A percentile compares a stretch with the other conserved stretches of the same genome.
Conservation (phyloP, 2,113 vertebrate genomes). For the Fulica atra region DNA sequence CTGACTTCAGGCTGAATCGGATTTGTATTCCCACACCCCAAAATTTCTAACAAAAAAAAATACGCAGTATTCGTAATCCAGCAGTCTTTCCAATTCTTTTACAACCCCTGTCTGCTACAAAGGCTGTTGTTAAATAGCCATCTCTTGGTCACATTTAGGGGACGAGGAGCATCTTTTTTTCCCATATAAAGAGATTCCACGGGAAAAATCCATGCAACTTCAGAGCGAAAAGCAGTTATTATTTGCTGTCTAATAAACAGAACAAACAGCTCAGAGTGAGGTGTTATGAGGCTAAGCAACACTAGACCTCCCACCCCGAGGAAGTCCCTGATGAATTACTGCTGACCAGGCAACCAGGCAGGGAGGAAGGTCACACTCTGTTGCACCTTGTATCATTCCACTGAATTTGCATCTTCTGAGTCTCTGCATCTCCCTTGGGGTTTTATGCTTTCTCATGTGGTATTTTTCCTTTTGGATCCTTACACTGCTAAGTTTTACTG, state of each 20-base stretch:
- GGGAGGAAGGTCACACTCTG: not conserved
- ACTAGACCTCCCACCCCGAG: rapidly evolving
- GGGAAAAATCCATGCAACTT: not conserved
- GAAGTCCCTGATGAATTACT: rapidly evolving
- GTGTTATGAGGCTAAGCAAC: not conserved
- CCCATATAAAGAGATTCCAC: not conserved
- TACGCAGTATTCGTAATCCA: not conserved
- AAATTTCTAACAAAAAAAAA: not conserved
- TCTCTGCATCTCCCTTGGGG: not conserved
- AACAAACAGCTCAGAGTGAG: not conserved
- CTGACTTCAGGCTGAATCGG: not conserved
- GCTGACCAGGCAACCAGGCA: not conserved
- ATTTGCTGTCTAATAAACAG: not conserved
- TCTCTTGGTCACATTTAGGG: not conserved
- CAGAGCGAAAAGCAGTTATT: not conserved
- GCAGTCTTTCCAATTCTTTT: not conserved
- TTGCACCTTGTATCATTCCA: not conserved
- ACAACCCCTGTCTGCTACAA: not conserved
- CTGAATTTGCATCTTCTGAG: not conserved
- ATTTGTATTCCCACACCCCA: not conserved
- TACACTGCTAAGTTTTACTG: not conserved
- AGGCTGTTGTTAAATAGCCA: not conserved
- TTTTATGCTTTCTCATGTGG: not conserved
- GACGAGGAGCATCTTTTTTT: not conserved
- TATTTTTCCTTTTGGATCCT: not conserved